These are phyloP conservation scores for Dicyrtoma fusca DNA, from an alignment of 2,888 invertebrate species.

Conservation along the genomic window DNA sequence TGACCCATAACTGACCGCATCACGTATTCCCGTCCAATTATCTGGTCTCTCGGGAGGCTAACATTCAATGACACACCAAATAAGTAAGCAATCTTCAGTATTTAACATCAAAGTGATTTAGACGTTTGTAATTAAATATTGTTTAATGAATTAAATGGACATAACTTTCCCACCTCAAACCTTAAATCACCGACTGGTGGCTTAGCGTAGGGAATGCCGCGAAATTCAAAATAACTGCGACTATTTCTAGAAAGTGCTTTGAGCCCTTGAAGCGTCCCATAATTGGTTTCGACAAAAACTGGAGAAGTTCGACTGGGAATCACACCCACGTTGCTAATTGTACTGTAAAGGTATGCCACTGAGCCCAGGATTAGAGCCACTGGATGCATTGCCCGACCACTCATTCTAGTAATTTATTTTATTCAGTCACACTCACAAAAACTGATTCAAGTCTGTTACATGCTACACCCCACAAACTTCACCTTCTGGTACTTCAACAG, in stretches of 20 bases:
- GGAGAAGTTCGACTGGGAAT: constrained; percentile 3
- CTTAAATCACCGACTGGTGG: constrained; percentile 26
- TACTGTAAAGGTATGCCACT: constrained; percentile 39
- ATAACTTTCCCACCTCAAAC: constrained; percentile 4
- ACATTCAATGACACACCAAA: neutral
- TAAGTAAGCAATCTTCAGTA: neutral
- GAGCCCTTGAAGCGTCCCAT: constrained; percentile 31
- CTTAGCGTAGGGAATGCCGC: constrained; percentile 38
- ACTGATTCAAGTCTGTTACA: no score
- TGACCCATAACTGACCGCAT: constrained; percentile 32
- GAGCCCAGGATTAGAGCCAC: constrained; percentile 37
- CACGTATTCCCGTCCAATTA: constrained; percentile 30
- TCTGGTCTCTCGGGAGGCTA: constrained; percentile 32
- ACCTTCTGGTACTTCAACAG: no score
- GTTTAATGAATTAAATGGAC: neutral
- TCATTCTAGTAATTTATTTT: neutral
- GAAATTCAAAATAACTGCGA: constrained; percentile 33
- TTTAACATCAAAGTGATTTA: neutral
- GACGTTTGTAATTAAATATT: neutral
- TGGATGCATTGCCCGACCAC: constrained; percentile 27
- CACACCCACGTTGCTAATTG: constrained; percentile 29
- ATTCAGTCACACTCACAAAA: no score
- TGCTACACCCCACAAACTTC: no score
- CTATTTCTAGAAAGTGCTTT: constrained; percentile 23
- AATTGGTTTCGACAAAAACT: constrained; percentile 32